Percentiles rank a stretch among this genome's conserved stretches.
phyloP scores from a whole-genome alignment of 2,797 vertebrate genomes.

The Sardinella longiceps region DNA sequence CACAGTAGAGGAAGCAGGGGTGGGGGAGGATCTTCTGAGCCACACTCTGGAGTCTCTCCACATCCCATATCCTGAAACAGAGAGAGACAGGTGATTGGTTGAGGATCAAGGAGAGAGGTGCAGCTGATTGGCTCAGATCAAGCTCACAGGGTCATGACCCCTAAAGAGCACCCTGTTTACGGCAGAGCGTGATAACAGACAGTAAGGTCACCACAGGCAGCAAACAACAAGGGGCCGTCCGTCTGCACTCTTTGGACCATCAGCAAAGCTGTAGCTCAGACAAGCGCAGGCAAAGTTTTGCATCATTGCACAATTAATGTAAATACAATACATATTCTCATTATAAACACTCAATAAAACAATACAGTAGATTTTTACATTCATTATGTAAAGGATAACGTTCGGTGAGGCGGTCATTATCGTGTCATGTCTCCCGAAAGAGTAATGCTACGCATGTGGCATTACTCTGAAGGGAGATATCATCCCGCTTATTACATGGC shows the following conservation, averaged over 20 bases:
- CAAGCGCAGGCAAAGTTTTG: neutral
- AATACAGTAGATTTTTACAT: neutral
- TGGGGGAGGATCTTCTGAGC: slow-evolving; percentile 91
- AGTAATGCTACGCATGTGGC: too few relatives aligned
- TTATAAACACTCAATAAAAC: too few relatives aligned
- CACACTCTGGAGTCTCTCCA: slow-evolving; percentile 75
- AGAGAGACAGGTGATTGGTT: neutral
- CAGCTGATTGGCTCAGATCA: neutral
- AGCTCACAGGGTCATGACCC: neutral
- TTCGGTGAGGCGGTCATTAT: too few relatives aligned
- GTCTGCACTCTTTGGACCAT: neutral
- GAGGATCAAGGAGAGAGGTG: neutral
- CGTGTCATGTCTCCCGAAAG: too few relatives aligned
- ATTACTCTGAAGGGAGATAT: too few relatives aligned
- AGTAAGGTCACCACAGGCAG: neutral
- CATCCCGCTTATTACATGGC: too few relatives aligned
- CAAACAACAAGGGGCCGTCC: neutral
- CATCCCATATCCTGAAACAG: slow-evolving; percentile 85
- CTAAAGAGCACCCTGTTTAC: neutral
- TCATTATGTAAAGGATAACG: too few relatives aligned
- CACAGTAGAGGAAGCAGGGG: slow-evolving; percentile 92
- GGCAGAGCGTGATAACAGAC: neutral
- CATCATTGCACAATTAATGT: neutral
- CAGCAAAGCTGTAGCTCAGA: neutral
- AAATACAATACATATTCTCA: neutral